phyloP scores from a whole-genome alignment of 1,140 invertebrate genomes.

The Aleiodes sp. region DNA sequence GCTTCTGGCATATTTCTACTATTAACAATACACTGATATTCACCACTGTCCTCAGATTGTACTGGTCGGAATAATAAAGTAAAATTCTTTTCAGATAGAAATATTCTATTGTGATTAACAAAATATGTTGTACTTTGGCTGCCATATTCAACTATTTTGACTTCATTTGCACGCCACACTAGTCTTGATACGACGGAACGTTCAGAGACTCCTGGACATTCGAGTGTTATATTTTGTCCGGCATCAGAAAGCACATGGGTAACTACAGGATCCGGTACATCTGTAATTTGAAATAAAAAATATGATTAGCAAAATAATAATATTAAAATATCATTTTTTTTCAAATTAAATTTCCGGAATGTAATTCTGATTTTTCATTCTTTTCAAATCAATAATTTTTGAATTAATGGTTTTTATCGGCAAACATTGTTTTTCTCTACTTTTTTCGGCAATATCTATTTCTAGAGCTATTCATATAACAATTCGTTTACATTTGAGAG shows the following conservation, averaged over 20 bases:
- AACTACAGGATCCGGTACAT: conserved; percentile 68
- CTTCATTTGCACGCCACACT: conserved; percentile 69
- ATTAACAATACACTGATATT: conserved; percentile 76
- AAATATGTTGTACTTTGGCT: conserved; percentile 67
- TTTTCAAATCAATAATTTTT: too few relatives aligned
- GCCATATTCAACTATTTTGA: conserved; percentile 65
- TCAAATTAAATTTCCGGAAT: background rate
- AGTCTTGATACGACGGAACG: conserved; percentile 71
- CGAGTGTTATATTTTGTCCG: conserved; percentile 72
- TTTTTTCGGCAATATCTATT: too few relatives aligned
- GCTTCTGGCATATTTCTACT: conserved; percentile 72
- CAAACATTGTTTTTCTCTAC: too few relatives aligned
- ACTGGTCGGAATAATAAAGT: conserved; percentile 73
- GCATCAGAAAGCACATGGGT: conserved; percentile 70
- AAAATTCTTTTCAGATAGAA: conserved; percentile 71
- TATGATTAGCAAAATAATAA: background rate
- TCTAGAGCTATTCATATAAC: too few relatives aligned
- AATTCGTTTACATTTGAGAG: too few relatives aligned
- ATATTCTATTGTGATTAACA: conserved; percentile 67
- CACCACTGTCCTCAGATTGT: conserved; percentile 70
- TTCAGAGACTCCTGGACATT: conserved; percentile 74
- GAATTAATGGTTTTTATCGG: too few relatives aligned
- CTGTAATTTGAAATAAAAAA: conserved; percentile 45
- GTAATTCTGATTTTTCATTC: too few relatives aligned
- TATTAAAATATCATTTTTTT: background rate